Conservation (phyloP, 2,797 vertebrate genomes). For the Amblyopsis hoosieri region DNA sequence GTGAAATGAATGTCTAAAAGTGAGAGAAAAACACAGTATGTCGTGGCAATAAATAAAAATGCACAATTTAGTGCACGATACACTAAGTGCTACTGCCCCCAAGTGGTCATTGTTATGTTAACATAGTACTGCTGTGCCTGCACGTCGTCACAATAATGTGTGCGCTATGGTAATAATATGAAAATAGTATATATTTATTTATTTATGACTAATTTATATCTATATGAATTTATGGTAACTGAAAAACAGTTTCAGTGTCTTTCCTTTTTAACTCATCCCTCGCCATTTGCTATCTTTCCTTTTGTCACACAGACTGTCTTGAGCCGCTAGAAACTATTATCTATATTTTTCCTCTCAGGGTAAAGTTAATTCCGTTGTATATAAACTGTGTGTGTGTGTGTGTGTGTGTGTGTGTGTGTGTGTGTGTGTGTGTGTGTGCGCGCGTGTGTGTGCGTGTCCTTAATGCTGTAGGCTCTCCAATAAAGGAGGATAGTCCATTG, state of each 20-base stretch:
- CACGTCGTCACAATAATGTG: not conserved
- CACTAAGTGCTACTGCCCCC: conserved; percentile 59
- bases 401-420: conserved; percentile 13
- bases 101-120: conserved; percentile 45
- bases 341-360: too few species aligned
- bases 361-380: not conserved
- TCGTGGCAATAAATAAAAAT: not conserved
- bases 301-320: too few species aligned
- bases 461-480: conserved; percentile 66
- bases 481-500: conserved; percentile 71
- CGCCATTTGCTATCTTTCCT: too few species aligned
- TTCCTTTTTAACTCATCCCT: too few species aligned
- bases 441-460: conserved; percentile 11
- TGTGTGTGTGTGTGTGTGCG: conserved; percentile 16
- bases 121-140: conserved; percentile 19
- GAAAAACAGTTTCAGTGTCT: too few species aligned
- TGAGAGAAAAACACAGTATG: not conserved
- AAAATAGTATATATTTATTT: too few species aligned
- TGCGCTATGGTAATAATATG: too few species aligned
- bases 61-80: not conserved
- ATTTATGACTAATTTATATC: too few species aligned
- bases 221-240: too few species aligned
- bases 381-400: conserved; percentile 17
- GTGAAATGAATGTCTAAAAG: conserved; percentile 23
- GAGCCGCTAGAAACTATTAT: too few species aligned